Conservation (phyloP, 2,888 invertebrate genomes). For the Seladonia tumulorum region DNA sequence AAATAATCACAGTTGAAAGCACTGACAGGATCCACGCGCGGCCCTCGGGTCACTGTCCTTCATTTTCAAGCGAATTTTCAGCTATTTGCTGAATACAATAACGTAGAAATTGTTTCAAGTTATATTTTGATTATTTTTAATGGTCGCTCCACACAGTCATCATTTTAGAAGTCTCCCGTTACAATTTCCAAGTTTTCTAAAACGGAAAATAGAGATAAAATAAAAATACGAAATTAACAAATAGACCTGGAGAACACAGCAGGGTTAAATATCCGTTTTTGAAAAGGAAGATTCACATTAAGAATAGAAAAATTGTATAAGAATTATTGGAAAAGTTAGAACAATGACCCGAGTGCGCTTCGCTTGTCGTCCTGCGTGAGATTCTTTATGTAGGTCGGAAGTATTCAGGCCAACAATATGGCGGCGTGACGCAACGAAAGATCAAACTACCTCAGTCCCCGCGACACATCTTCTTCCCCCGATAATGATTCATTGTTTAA, state of each 20-base stretch:
- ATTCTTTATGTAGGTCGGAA: constrained; percentile 41
- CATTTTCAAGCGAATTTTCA: too few relatives aligned
- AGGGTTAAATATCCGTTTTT: not conserved
- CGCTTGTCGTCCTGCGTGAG: constrained; percentile 9
- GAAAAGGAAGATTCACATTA: not conserved
- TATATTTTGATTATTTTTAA: too few relatives aligned
- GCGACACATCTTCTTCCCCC: constrained; percentile 8
- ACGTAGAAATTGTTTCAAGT: too few relatives aligned
- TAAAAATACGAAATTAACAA: not conserved
- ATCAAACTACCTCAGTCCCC: constrained; percentile 23
- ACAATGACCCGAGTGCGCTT: not conserved
- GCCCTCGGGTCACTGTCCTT: constrained; percentile 2
- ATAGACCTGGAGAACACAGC: not conserved
- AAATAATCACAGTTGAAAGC: constrained; percentile 65
- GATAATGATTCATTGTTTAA: constrained; percentile 35
- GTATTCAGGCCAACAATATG: constrained; percentile 11
- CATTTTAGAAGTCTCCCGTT: too few relatives aligned
- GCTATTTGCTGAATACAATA: too few relatives aligned
- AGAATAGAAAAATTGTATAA: not conserved
- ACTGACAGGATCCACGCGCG: constrained; percentile 24
- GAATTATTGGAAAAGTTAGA: not conserved
- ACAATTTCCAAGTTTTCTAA: too few relatives aligned
- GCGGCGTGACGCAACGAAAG: constrained; percentile 10
- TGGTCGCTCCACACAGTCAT: too few relatives aligned
- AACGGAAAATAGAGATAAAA: too few relatives aligned